Base-by-base conservation (phyloP, 2,888 invertebrate genomes). In the Hedychridium roseum region DNA sequence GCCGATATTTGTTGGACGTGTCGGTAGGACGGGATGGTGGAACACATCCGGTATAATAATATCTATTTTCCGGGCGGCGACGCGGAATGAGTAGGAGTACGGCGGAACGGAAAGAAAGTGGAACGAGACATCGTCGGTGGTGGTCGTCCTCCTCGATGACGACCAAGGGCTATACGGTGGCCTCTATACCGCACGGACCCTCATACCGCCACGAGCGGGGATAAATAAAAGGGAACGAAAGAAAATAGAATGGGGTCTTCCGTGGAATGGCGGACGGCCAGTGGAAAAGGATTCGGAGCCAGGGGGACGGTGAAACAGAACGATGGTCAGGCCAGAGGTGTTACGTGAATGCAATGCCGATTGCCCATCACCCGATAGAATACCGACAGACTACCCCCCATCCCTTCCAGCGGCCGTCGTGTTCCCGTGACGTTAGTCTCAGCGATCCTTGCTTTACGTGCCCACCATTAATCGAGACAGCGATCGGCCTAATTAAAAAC, bases 171-270 rank as follows among this genome's bases (percentile, higher is more conserved):
- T 37, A 38, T 39, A 42, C 37, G 31, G 27, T 43, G 43, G 44
- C 11, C 20, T 14, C 44, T 23, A 35, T 54, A 45, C 51, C 46
- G 53, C 51, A 64, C 57, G 54, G 52, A 46, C 42, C 42, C 45
- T 41, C 38, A 45, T 44, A 42, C 27, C 28, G 23, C n/a, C 23
- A 30, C 37, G 26, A 42, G 46, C 15, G 34, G 45, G 47, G 54
- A 69, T 67, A 71, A 70, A 70, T 71, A 68, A 68, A 66, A 64
- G 65, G 49, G 63, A 64, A 68, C 52, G 54, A 62, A 62, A 59
- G 61, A 56, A 67, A 63, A 65, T 61, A 64, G 57, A 52, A 54
- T 50, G 49, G 37, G 15, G 31, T 11, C 23, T 9, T 11, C 16
- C 14, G 4, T 21, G 41, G 21, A 20, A 31, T 12, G 37, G n/a